Evolutionary conservation across 2,888 invertebrate species (phyloP), one percentile per base, ranked within the genome.

Genomic region (Calliopum simillimum): DNA sequence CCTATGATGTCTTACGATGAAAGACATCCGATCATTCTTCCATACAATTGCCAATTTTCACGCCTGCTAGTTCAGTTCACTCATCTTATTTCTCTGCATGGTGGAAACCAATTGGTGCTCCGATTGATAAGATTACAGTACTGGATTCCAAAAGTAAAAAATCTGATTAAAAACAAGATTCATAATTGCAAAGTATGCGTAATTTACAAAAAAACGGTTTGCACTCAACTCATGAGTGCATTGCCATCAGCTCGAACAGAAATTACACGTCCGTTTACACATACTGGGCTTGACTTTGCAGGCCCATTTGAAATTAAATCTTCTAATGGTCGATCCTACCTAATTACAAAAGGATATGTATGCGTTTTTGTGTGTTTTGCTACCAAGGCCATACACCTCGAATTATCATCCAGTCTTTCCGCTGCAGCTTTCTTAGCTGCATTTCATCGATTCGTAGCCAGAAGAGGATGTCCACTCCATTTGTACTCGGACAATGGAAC

Each of bases 351-450:
- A 46, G 68, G 70, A 0, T 75, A 72, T 33, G 71, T 73, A 12
- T 69, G 68, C 0, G 49, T 73, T 0, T 75, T 75, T 49, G 64
- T 75, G n/a, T 73, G 73, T 23, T 73, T 73, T 13, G 67, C 69
- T 1, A 75, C 75, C 4, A 75, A 73, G 19, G 75, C 67, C 1
- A 69, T 72, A 14, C 73, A 70, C 21, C 51, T 71, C 14, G 70
- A 70, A 51, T 33, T 51, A 6, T 51, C 64, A 8, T 33, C 25
- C 25, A 67, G 11, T 59, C 44, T 12, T 23, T 66, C 0, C 55
- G 62, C 16, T 70, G 66, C 44, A n/a, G 63, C 70, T 0, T 74
- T 75, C 21, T 41, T 74, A 2, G 71, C 73, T 13, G 71, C 71
- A 2, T 67, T 71, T 16, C 21, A 68, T 8, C 19, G 74, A 16